These are phyloP conservation scores for Caenorhabditis japonica DNA, from an alignment of 2,888 invertebrate species.

Conservation along the genomic window DNA sequence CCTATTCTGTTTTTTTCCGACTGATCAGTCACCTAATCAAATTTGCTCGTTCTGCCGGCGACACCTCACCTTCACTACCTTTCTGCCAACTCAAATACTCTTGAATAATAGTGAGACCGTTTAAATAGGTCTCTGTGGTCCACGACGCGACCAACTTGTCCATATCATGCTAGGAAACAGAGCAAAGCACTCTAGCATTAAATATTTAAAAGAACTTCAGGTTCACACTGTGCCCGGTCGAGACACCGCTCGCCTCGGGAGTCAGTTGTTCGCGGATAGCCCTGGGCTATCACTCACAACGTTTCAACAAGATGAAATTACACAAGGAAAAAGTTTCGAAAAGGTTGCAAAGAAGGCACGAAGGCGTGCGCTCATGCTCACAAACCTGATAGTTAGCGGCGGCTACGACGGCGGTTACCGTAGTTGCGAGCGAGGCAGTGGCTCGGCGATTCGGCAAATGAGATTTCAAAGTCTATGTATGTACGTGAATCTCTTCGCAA, in stretches of 20 bases:
- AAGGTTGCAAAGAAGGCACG: not conserved
- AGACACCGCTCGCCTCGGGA: too few relatives aligned
- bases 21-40: not conserved
- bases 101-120: slow-evolving; percentile 22
- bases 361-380: not conserved
- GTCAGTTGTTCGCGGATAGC: slow-evolving; percentile 21
- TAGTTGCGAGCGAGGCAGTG: slow-evolving; percentile 4
- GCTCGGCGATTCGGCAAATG: slow-evolving; percentile 19
- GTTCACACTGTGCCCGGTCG: not conserved
- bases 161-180: slow-evolving; percentile 26
- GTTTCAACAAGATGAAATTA: not conserved
- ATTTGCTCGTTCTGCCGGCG: not conserved
- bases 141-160: slow-evolving; percentile 33
- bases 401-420: slow-evolving; percentile 7
- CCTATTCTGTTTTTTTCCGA: not conserved
- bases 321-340: not conserved
- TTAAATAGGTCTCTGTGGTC: slow-evolving; percentile 47
- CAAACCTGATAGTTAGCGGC: slow-evolving; percentile 17
- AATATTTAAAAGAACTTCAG: slow-evolving; percentile 8
- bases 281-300: slow-evolving; percentile 2
- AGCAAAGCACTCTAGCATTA: slow-evolving; percentile 16
- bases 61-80: slow-evolving; percentile 24
- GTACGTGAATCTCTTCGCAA: not conserved
- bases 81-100: slow-evolving; percentile 45
- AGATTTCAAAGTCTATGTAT: slow-evolving; percentile 2